Conservation (phyloP, 2,888 invertebrate species). For the Syrphus vitripennis region DNA sequence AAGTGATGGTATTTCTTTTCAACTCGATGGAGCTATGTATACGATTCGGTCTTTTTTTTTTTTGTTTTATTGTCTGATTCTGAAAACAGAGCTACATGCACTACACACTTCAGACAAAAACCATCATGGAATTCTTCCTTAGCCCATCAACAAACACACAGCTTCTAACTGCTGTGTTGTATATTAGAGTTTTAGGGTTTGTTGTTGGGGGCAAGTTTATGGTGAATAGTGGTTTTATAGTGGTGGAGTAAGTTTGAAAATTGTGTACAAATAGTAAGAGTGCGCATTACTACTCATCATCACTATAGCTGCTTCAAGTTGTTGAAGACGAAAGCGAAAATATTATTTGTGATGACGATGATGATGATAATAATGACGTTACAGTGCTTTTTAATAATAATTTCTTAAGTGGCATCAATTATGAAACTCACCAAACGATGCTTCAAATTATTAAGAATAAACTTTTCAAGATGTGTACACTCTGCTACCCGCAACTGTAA, state of each 20-base stretch:
- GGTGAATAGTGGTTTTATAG: conserved; percentile 33
- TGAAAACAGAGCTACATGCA: conserved; percentile 2
- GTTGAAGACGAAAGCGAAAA: neutral
- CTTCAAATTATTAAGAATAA: conserved; percentile 47
- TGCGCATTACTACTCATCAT: neutral
- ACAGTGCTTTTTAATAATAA: conserved; percentile 65
- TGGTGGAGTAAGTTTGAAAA: conserved; percentile 51
- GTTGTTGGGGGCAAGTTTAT: conserved; percentile 47
- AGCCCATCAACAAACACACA: neutral
- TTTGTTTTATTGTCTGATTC: conserved; percentile 34
- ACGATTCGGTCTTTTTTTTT: conserved; percentile 19
- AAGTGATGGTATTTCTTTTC: conserved; percentile 66
- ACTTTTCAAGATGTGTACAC: conserved; percentile 21
- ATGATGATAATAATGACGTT: conserved; percentile 48
- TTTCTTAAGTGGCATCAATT: conserved; percentile 69
- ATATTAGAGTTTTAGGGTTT: conserved; percentile 19
- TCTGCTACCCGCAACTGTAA: conserved; percentile 11
- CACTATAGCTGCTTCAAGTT: neutral
- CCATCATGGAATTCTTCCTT: neutral
- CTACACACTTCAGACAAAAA: neutral
- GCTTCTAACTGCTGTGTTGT: conserved; percentile 15
- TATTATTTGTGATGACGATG: neutral
- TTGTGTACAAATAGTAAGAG: conserved; percentile 27
- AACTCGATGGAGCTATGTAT: conserved; percentile 17
- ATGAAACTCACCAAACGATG: conserved; percentile 49